These are phyloP conservation scores for Echinarachnius parma DNA, from an alignment of 53 echinoderm and acorn worm species.

Conservation along the genomic window DNA sequence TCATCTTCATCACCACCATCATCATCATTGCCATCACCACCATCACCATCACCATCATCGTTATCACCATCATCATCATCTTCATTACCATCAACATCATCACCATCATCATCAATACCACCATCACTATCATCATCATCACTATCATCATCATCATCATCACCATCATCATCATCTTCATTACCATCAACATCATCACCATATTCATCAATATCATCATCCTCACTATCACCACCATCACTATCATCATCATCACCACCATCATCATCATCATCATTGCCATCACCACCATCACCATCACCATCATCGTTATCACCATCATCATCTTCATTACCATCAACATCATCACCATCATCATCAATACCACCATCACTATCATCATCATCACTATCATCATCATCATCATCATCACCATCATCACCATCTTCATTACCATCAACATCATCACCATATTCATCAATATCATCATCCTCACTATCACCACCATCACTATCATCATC, in stretches of 20 bases:
- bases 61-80: constrained; percentile 3
- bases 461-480: constrained; percentile 7
- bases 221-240: neutral
- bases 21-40: neutral
- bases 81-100: constrained; percentile 9
- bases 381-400: constrained; percentile 12
- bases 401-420: constrained; percentile 23
- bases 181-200: neutral
- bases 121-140: constrained; percentile 23
- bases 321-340: neutral
- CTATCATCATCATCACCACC: neutral
- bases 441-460: constrained; percentile 1
- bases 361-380: neutral
- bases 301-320: neutral
- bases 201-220: neutral
- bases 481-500: neutral
- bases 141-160: constrained; percentile 6
- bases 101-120: constrained; percentile 19
- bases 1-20: neutral
- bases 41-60: neutral
- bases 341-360: constrained; percentile 3
- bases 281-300: neutral
- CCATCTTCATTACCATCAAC: constrained; percentile 17
- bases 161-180: constrained; percentile 4
- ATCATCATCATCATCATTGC: neutral